Evolutionary conservation across 2,888 invertebrate genomes (phyloP), one percentile per base, ranked within the genome.

Genomic region (Neelides folsomi): DNA sequence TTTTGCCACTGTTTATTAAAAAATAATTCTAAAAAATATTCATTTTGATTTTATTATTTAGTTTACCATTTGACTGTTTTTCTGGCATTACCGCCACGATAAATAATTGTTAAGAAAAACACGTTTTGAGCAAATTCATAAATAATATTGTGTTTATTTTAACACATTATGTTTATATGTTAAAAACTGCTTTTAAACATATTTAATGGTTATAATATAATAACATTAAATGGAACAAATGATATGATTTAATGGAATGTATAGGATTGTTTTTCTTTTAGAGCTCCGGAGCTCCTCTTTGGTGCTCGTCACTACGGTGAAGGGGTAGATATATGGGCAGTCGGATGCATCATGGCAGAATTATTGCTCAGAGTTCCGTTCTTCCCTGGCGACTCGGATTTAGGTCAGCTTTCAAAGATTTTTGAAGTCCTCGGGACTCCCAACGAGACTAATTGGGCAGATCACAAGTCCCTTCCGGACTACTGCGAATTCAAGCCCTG

Each of bases 241-340:
- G 36, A 13, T 7, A 19, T 34, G 34, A 18, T 3, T 41, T 3
- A 46, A 15, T 5, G 12, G 27, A 9, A 39, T 12, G 19, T 13
- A 27, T 12, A 44, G 27, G 7, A 27, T 44, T 12, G 40, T 51
- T 54, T 6, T 49, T 50, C 20, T 67, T 68, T 35, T 65, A 77
- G 88, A 68, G 79, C 85, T 27, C 98, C 98, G 1, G 98, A 99
- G 71, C 73, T 99, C 34, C 73, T 98, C 37, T 95, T 87, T 73
- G 98, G 98, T 16, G 92, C 97, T 1, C 78, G 88, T 44, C 86
- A 88, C 67, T 99, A 99, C 71, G 87, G 92, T 12, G 86, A 86
- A 10, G 92, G 92, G 1, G 86, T 99, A 13, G 98, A 99, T 68
- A 93, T 97, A 76, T 99, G 98, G 98, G 95, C 98, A 3, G 81